phyloP scores from a whole-genome alignment of 2,113 vertebrate genomes.

The Cottus gobio region DNA sequence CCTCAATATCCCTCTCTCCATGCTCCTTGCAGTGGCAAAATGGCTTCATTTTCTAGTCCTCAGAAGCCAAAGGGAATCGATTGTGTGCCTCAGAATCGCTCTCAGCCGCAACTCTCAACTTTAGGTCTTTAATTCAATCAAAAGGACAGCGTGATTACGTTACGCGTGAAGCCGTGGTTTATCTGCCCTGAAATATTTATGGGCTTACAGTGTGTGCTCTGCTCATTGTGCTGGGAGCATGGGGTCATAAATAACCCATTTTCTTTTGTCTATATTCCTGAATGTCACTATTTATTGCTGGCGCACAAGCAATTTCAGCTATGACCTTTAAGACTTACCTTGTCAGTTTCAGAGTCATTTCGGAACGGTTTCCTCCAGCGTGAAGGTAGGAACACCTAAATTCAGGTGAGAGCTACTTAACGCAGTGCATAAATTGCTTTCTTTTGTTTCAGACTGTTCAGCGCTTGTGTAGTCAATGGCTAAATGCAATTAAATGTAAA shows the following conservation, averaged over 20 bases:
- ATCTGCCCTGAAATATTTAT: conserved; percentile 65
- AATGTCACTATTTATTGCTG: conserved; percentile 49
- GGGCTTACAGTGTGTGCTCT: conserved; percentile 31
- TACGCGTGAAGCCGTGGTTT: conserved; percentile 62
- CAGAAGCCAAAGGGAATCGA: conserved; percentile 64
- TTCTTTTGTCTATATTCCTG: conserved; percentile 61
- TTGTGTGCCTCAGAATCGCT: conserved; percentile 53
- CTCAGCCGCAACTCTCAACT: conserved; percentile 38
- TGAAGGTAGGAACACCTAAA: conserved; percentile 19
- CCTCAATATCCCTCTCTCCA: conserved; percentile 22
- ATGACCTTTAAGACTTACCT: conserved; percentile 59
- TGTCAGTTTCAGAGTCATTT: conserved; percentile 34
- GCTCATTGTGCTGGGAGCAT: conserved; percentile 37
- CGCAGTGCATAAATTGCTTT: neutral
- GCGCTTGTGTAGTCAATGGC: neutral
- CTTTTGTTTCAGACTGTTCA: neutral
- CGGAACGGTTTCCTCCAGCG: conserved; percentile 21
- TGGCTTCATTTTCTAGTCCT: conserved; percentile 56
- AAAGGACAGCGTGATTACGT: conserved; percentile 65
- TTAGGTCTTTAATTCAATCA: conserved; percentile 71
- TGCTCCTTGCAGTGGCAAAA: conserved; percentile 29
- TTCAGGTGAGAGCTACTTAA: conserved; percentile 8
- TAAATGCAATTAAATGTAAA: conserved; percentile 52
- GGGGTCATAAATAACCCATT: conserved; percentile 73
- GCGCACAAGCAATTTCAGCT: conserved; percentile 46